phyloP scores from a whole-genome alignment of 2,888 invertebrate species.

The Galerucella nymphaeae region DNA sequence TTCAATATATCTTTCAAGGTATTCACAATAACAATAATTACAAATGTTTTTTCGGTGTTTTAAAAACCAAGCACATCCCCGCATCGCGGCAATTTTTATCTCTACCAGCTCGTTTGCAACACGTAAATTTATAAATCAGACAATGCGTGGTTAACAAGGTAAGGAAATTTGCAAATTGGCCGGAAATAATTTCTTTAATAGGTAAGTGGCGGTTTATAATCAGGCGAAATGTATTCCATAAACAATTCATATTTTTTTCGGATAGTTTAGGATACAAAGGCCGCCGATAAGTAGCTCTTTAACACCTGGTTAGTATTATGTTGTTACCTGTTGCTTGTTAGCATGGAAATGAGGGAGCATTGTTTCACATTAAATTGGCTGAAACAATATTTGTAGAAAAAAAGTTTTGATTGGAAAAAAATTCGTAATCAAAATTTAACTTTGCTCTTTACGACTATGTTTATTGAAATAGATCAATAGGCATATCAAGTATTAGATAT shows the following conservation, averaged over 20 bases:
- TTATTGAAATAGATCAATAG: too few species aligned
- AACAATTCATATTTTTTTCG: slow-evolving; percentile 48
- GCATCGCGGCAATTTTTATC: neutral
- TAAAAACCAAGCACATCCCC: neutral
- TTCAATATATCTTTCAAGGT: neutral
- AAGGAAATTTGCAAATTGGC: slow-evolving; percentile 33
- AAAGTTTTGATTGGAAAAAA: too few species aligned
- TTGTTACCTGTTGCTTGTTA: slow-evolving; percentile 12
- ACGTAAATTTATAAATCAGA: slow-evolving; percentile 8
- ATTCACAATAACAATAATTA: slow-evolving; percentile 10
- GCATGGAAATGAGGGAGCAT: neutral
- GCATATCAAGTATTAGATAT: too few species aligned
- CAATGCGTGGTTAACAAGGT: slow-evolving; percentile 23
- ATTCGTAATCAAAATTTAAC: too few species aligned
- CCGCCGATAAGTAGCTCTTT: slow-evolving; percentile 50
- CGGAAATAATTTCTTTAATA: slow-evolving; percentile 43
- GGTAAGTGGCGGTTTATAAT: slow-evolving; percentile 39
- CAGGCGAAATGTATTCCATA: slow-evolving; percentile 42
- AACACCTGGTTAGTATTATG: slow-evolving; percentile 51
- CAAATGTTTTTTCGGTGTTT: neutral
- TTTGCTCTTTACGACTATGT: too few species aligned
- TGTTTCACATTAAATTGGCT: neutral
- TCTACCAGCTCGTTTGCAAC: neutral
- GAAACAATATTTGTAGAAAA: too few species aligned
- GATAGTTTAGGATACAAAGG: slow-evolving; percentile 48